phyloP scores from a whole-genome alignment of 2,113 vertebrate species.

The Drymodes brunneopygia region DNA sequence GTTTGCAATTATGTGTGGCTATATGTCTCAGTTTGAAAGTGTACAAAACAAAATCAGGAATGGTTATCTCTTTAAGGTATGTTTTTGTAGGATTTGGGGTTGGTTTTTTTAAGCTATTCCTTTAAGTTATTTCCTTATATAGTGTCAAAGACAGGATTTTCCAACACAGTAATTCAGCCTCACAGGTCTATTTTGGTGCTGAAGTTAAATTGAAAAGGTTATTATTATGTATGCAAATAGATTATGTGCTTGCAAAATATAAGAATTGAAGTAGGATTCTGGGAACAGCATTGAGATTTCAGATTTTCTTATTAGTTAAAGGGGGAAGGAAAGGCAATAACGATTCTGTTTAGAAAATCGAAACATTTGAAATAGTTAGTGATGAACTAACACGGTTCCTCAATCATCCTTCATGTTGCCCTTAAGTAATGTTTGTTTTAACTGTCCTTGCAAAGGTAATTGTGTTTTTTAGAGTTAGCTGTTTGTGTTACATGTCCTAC shows the following conservation, averaged over 20 bases:
- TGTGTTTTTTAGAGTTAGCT: background rate
- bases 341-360: background rate
- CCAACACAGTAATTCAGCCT: background rate
- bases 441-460: background rate
- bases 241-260: background rate
- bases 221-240: background rate
- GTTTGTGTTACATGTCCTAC: background rate
- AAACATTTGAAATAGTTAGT: background rate
- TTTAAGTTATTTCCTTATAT: conserved; percentile 34
- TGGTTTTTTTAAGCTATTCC: background rate
- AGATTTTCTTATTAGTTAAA: background rate
- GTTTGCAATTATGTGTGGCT: conserved; percentile 94
- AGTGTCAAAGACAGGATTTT: background rate
- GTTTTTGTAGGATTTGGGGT: conserved; percentile 46
- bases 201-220: background rate
- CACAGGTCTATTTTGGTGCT: background rate
- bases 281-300: background rate
- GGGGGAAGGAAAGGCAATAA: background rate
- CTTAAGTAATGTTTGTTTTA: background rate
- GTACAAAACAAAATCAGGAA: conserved; percentile 96
- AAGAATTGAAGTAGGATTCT: background rate
- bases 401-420: background rate
- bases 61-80: conserved; percentile 93
- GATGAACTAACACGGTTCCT: background rate
- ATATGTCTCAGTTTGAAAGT: conserved; percentile 89